Evolutionary conservation across 2,113 vertebrate genomes (phyloP).

Genomic region (Tyrannus savana): DNA sequence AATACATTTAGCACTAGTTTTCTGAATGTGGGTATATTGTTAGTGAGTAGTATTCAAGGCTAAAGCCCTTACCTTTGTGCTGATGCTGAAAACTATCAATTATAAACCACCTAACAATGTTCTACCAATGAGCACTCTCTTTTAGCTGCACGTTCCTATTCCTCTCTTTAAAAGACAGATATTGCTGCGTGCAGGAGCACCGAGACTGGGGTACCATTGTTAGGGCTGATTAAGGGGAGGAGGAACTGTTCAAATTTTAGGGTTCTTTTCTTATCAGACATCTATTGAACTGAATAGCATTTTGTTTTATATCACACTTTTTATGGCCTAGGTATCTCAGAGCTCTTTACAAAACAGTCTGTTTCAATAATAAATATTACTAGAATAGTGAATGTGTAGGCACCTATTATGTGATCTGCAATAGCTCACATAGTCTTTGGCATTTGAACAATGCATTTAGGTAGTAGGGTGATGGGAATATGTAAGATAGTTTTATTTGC

Average conservation of each 20-base stretch:
- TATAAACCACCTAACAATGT: constrained; percentile 64
- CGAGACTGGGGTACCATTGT: constrained; percentile 59
- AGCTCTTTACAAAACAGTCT: constrained; percentile 55
- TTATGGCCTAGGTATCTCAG: constrained; percentile 49
- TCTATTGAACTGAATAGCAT: constrained; percentile 64
- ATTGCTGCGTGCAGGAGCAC: constrained; percentile 22
- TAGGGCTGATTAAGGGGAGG: constrained; percentile 60
- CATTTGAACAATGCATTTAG: constrained; percentile 33
- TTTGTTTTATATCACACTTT: constrained; percentile 57
- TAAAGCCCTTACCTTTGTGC: constrained; percentile 65
- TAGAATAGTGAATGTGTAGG: constrained; percentile 9
- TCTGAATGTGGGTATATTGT: constrained; percentile 61
- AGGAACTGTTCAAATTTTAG: constrained; percentile 65
- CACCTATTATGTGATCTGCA: constrained; percentile 59
- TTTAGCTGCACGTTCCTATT: constrained; percentile 49
- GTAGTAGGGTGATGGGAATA: neutral
- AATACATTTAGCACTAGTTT: constrained; percentile 65
- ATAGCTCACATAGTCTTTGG: constrained; percentile 15
- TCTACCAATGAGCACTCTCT: constrained; percentile 50
- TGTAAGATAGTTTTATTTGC: constrained; percentile 13
- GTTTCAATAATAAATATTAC: constrained; percentile 49
- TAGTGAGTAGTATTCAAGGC: constrained; percentile 69
- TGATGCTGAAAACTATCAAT: constrained; percentile 70
- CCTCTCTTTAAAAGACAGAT: constrained; percentile 54
- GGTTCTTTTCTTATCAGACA: constrained; percentile 61